Evolutionary conservation across 2,797 vertebrate species (phyloP), one percentile per base, ranked within the genome.

Genomic region (Pipistrellus pipistrellus): DNA sequence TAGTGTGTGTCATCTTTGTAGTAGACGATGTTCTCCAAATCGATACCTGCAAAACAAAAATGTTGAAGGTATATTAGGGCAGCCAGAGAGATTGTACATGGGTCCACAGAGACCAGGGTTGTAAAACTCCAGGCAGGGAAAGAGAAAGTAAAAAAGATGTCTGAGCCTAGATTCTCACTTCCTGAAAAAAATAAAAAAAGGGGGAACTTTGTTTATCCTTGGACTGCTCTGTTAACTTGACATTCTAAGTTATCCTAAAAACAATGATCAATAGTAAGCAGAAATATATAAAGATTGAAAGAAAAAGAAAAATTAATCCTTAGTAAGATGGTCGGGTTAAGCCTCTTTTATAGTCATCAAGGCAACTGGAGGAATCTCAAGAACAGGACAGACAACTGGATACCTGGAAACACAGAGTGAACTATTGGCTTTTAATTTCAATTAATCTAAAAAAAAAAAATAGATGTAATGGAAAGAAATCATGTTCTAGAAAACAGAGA

Each of bases 1-100:
- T 99, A 99, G 98, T 99, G 99, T 0, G 99, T 99, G 98, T 99
- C 99, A 92, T 99, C 99, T 98, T 99, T 99, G 98, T 99, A 99
- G 98, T 99, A 99, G 96, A 99, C 99, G 13, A 99, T 99, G 98
- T 99, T 99, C 98, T 99, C 99, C 98, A 99, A 98, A 98, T 99
- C 99, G 97, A 99, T 99, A 97, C 99, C 99, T 99, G 96, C 7
- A 85, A 96, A 44, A 96, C 92, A 97, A 72, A 96, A 2, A 17
- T 0, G 27, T 17, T 8, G 2, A 15, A 57, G 55, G 48, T 94
- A 64, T 4, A 14, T 21, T 4, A 25, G 23, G 73, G 62, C 3
- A 71, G 62, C 53, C 41, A 59, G 44, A 48, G 44, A 27, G 68
- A 41, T 4, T 46, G 4, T 7, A 13, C 30, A 38, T 6, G 20